A percentile compares a stretch with the other conserved stretches of the same genome.
Evolutionary conservation across 2,113 vertebrate species (phyloP).

Genomic region (Tapirus terrestris): DNA sequence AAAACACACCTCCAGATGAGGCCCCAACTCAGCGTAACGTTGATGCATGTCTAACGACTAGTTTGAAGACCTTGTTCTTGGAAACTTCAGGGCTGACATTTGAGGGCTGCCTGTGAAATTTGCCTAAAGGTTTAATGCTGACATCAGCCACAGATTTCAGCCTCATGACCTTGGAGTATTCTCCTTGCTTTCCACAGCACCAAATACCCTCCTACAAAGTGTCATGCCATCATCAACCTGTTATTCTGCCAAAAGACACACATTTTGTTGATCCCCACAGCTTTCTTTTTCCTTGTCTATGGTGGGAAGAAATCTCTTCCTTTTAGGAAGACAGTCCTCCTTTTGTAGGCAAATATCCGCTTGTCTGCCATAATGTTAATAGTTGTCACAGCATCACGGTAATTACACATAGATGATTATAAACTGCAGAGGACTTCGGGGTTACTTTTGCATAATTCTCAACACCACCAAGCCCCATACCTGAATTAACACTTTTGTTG

Average conservation of each 20-base stretch:
- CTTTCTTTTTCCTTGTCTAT: neutral
- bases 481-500: neutral
- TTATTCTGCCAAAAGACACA: slow-evolving; percentile 55
- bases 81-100: slow-evolving; percentile 11
- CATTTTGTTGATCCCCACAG: neutral
- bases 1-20: rapidly evolving
- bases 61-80: neutral
- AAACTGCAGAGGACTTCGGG: neutral
- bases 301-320: neutral
- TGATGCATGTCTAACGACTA: neutral
- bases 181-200: neutral
- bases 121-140: neutral
- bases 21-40: too few relatives aligned
- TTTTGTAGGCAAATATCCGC: neutral
- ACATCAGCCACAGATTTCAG: neutral
- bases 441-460: neutral
- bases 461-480: neutral
- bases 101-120: neutral
- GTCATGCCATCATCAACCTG: neutral
- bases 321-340: slow-evolving; percentile 15
- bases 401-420: neutral
- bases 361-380: neutral
- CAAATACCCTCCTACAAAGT: neutral
- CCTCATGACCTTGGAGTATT: neutral
- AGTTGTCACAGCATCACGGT: neutral